These are phyloP conservation scores for Drosophila paucipuncta DNA, from an alignment of 2,888 invertebrate genomes.

Conservation along the genomic window DNA sequence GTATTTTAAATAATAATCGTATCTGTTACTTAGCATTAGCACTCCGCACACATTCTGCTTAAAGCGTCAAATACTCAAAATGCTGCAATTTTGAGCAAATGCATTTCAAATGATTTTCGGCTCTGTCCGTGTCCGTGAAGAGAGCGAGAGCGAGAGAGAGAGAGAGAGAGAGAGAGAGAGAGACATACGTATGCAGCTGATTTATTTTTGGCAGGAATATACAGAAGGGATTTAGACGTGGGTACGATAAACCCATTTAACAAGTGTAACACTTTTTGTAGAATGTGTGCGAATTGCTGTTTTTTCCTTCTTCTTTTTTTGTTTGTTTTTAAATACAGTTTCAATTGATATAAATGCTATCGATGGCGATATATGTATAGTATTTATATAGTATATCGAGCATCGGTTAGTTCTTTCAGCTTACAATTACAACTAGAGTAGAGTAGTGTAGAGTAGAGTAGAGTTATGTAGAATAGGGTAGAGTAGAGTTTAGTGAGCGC, in stretches of 20 bases:
- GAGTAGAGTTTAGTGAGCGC: conserved; percentile 5
- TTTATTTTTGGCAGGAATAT: conserved; percentile 1
- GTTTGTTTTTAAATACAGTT: conserved; percentile 48
- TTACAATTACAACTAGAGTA: conserved; percentile 47
- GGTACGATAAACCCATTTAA: background rate
- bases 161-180: background rate
- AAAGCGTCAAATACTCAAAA: background rate
- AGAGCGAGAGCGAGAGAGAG: background rate
- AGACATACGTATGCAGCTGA: background rate
- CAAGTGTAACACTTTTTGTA: background rate
- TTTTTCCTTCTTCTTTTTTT: background rate
- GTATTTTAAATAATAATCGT: conserved; percentile 50
- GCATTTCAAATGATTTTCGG: background rate
- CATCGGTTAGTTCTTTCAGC: conserved; percentile 38
- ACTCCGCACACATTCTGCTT: conserved; percentile 18
- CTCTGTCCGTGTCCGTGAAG: background rate
- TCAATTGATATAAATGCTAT: conserved; percentile 55
- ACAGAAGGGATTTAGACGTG: background rate
- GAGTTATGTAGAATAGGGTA: conserved; percentile 13
- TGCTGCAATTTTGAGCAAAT: background rate
- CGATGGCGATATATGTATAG: conserved; percentile 25
- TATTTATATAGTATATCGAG: conserved; percentile 28
- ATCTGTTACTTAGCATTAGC: conserved; percentile 20
- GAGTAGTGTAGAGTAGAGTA: conserved; percentile 6
- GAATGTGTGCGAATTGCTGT: conserved; percentile 4